Conservation (phyloP, 2,797 vertebrate genomes). For the Sebastes vulpes region DNA sequence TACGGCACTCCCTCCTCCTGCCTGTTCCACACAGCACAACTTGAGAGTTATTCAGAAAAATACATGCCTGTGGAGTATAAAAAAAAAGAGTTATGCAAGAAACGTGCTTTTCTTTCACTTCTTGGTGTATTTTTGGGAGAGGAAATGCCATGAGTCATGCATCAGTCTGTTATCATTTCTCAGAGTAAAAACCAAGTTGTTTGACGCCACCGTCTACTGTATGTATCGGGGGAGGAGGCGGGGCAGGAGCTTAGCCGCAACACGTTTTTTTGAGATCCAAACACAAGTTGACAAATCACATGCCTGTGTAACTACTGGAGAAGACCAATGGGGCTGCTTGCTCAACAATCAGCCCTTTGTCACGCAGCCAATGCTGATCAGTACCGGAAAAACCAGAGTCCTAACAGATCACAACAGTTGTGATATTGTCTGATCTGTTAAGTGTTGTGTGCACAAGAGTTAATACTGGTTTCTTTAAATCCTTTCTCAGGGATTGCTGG, state of each 20-base stretch:
- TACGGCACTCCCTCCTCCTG: slow-evolving; percentile 45
- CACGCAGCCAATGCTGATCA: slow-evolving; percentile 23
- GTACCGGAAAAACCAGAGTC: slow-evolving; percentile 68
- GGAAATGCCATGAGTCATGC: slow-evolving; percentile 57
- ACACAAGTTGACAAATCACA: slow-evolving; percentile 57
- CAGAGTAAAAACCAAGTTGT: slow-evolving; percentile 14
- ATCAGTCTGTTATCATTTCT: slow-evolving; percentile 30
- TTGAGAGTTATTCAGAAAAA: not conserved
- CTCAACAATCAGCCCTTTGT: slow-evolving; percentile 66
- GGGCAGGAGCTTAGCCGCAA: slow-evolving; percentile 3
- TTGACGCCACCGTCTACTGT: not conserved
- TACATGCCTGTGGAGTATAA: slow-evolving; percentile 4
- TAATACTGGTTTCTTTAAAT: slow-evolving; percentile 4
- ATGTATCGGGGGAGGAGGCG: not conserved
- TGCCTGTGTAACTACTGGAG: slow-evolving; percentile 9
- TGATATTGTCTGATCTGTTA: slow-evolving; percentile 44
- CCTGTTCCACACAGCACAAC: not conserved
- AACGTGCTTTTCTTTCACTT: not conserved
- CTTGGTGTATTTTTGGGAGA: slow-evolving; percentile 24
- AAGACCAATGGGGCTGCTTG: slow-evolving; percentile 47
- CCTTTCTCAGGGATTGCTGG: slow-evolving; percentile 19
- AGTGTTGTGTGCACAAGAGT: slow-evolving; percentile 37
- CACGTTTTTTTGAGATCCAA: slow-evolving; percentile 39
- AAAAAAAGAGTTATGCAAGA: slow-evolving; percentile 20
- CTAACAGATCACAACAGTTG: slow-evolving; percentile 37